Base-by-base conservation (phyloP, 1,140 invertebrate species). In the Octopus bimaculoides region DNA sequence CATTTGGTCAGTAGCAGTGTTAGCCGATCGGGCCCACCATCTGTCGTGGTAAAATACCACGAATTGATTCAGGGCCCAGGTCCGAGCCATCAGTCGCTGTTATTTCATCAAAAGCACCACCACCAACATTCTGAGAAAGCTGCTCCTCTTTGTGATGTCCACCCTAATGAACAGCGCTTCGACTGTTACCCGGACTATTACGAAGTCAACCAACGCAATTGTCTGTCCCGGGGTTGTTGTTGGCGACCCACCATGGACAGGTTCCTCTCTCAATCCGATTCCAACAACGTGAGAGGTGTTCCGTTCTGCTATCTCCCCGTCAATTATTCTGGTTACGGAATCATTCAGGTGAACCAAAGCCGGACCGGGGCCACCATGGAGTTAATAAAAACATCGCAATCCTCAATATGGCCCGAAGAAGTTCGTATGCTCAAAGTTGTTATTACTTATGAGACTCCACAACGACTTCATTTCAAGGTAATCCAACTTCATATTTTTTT, bases 181-280 rank as follows among this genome's bases (percentile, higher is more conserved):
- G 66, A 71, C 14, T 71, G 66, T 14, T 71, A n/a, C 14, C 66
- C 66, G 5, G 66, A 71, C 66, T 71, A 71, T 14, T 6, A 71
- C 26, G 66, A 20, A 5, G 66, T 71, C 66, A 71, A 71, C 14
- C 66, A 71, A 71, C 66, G 14, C 14, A 71, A 20, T 71, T 71
- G 66, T 14, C 26, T 8, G 66, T 71, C 66, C 17, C 66, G 66
- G 17, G 66, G 66, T 17, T 71, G 66, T 71, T 71, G 66, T 71
- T 71, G 66, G 66, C 66, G 66, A 71, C 66, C 66, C 5, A 71
- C 66, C 26, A 71, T 71, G 66, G 66, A 71, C 66, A n/a, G 17
- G 5, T 71, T n/a, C 26, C 26, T 71, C 66, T 71, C 17, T 20
- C 17, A 20, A 71, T 14, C 17, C 26, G 66, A 71, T 14, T 14